Evolutionary conservation across 2,888 invertebrate genomes (phyloP).

Genomic region (Melolontha melolontha): DNA sequence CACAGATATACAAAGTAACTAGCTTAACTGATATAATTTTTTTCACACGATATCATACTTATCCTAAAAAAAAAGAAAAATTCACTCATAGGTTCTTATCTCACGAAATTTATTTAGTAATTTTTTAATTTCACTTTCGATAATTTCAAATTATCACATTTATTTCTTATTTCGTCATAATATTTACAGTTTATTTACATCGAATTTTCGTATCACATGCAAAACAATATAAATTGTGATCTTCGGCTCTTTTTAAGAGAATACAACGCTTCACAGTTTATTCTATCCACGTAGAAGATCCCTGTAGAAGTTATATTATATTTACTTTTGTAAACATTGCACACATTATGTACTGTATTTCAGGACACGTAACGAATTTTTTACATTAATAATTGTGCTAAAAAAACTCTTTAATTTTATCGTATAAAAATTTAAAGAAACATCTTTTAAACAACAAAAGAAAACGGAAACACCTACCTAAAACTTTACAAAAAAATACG

Average conservation of each 20-base stretch:
- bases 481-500: slow-evolving; percentile 10
- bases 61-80: slow-evolving; percentile 44
- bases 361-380: too few relatives aligned
- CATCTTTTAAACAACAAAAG: too few relatives aligned
- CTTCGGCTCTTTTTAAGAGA: background rate
- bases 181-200: slow-evolving; percentile 46
- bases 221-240: slow-evolving; percentile 25
- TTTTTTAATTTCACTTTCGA: slow-evolving; percentile 45
- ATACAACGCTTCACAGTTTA: background rate
- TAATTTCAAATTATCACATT: slow-evolving; percentile 52
- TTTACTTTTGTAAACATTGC: slow-evolving; percentile 33
- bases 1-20: slow-evolving; percentile 55
- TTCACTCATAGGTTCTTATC: slow-evolving; percentile 16
- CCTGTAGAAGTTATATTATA: slow-evolving; percentile 26
- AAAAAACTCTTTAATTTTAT: too few relatives aligned
- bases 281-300: slow-evolving; percentile 14
- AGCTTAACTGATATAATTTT: slow-evolving; percentile 52
- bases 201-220: slow-evolving; percentile 34
- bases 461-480: background rate
- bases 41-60: slow-evolving; percentile 49
- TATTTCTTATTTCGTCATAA: slow-evolving; percentile 43
- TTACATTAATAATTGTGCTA: too few relatives aligned
- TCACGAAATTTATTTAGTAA: slow-evolving; percentile 39
- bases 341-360: slow-evolving; percentile 10
- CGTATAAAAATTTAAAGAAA: too few relatives aligned